Conservation (phyloP, 2,797 vertebrate genomes). For the Sphaeramia orbicularis region DNA sequence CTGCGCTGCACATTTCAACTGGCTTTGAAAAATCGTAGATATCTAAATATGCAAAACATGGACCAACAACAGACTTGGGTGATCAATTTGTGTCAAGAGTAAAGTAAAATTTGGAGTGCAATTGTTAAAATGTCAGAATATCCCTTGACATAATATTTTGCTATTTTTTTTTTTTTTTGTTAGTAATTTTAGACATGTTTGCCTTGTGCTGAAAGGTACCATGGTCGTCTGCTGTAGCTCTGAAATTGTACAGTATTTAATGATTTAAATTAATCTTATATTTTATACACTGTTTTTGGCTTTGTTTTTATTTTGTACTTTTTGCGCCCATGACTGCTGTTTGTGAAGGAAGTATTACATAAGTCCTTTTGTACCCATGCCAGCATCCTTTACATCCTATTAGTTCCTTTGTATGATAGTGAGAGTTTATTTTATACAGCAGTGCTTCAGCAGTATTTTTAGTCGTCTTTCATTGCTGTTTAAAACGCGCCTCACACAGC, state of each 20-base stretch:
- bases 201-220: constrained; percentile 56
- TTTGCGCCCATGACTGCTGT: constrained; percentile 71
- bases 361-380: constrained; percentile 56
- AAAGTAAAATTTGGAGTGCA: constrained; percentile 50
- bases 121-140: constrained; percentile 48
- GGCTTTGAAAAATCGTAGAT: constrained; percentile 34
- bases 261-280: constrained; percentile 86
- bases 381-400: constrained; percentile 46
- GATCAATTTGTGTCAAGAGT: constrained; percentile 9
- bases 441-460: constrained; percentile 34
- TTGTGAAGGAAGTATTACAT: constrained; percentile 53
- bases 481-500: constrained; percentile 42
- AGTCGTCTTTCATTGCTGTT: constrained; percentile 18
- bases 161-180: constrained; percentile 34
- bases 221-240: constrained; percentile 72
- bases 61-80: constrained; percentile 45
- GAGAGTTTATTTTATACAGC: constrained; percentile 66
- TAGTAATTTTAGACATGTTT: constrained; percentile 57
- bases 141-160: constrained; percentile 36
- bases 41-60: constrained; percentile 62
- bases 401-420: constrained; percentile 57
- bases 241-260: constrained; percentile 87
- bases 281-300: constrained; percentile 74
- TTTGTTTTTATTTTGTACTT: constrained; percentile 57
- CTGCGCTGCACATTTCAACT: constrained; percentile 36